phyloP scores from a whole-genome alignment of 1,140 invertebrate species.

The Scaptomyza montana region DNA sequence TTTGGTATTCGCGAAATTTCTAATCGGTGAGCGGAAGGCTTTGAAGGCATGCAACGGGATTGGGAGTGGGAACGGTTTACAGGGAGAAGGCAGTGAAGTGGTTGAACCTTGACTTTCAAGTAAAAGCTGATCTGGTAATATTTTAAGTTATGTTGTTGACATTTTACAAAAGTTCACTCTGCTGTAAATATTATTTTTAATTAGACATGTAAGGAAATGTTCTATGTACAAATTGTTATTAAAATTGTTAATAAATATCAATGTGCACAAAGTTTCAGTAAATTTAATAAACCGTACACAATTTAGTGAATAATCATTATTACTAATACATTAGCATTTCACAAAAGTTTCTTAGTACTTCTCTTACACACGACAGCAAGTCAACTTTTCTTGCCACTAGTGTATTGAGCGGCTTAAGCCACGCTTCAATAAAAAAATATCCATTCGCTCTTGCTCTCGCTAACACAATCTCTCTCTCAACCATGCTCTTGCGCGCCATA shows the following conservation, averaged over 20 bases:
- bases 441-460: slow-evolving; percentile 5
- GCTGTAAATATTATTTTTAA: not conserved
- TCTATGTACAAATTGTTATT: not conserved
- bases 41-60: slow-evolving; percentile 30
- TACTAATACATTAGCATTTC: no score
- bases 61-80: slow-evolving; percentile 22
- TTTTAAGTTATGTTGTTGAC: not conserved
- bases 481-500: slow-evolving; percentile 13
- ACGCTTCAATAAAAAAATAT: not conserved
- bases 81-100: slow-evolving; percentile 7
- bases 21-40: slow-evolving; percentile 2
- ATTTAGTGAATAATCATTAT: no score
- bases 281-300: no score
- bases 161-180: not conserved
- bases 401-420: slow-evolving; percentile 28
- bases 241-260: not conserved
- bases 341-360: no score
- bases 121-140: not conserved
- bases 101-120: slow-evolving; percentile 28
- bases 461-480: not conserved
- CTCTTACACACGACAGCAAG: not conserved
- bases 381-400: slow-evolving; percentile 40
- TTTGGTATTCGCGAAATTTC: slow-evolving; percentile 43
- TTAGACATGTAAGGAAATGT: not conserved
- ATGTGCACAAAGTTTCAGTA: no score